These are phyloP conservation scores for Tamandua tetradactyla DNA, from an alignment of 2,797 vertebrate species.

Conservation along the genomic window DNA sequence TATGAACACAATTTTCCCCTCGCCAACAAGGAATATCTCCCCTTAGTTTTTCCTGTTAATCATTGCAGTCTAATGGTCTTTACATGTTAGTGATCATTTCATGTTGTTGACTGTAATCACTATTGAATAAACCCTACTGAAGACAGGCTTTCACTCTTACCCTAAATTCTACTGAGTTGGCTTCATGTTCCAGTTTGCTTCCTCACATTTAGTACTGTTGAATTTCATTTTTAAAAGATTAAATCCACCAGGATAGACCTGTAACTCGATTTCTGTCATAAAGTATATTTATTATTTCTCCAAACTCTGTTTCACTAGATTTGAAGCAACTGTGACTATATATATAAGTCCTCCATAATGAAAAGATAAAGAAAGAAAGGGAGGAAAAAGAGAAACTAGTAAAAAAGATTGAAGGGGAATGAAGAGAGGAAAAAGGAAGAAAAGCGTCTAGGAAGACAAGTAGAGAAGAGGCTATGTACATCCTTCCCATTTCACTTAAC, in stretches of 20 bases:
- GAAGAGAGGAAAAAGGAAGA: neutral
- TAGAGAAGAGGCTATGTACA: neutral
- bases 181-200: neutral
- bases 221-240: conserved; percentile 29
- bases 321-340: neutral
- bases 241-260: neutral
- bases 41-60: neutral
- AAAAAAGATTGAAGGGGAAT: neutral
- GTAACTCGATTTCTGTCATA: neutral
- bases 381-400: neutral
- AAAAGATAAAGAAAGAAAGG: neutral
- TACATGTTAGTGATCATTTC: neutral
- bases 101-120: neutral
- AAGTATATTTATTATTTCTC: neutral
- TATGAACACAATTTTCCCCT: neutral
- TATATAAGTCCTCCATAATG: neutral
- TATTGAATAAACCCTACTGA: neutral
- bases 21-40: neutral
- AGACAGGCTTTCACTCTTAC: neutral
- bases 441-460: neutral
- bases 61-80: neutral
- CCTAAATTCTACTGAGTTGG: neutral
- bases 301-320: neutral
- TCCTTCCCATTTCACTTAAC: neutral
- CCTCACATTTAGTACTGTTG: neutral